Conservation (phyloP, 2,113 vertebrate genomes). For the Potamarius usumacintae region DNA sequence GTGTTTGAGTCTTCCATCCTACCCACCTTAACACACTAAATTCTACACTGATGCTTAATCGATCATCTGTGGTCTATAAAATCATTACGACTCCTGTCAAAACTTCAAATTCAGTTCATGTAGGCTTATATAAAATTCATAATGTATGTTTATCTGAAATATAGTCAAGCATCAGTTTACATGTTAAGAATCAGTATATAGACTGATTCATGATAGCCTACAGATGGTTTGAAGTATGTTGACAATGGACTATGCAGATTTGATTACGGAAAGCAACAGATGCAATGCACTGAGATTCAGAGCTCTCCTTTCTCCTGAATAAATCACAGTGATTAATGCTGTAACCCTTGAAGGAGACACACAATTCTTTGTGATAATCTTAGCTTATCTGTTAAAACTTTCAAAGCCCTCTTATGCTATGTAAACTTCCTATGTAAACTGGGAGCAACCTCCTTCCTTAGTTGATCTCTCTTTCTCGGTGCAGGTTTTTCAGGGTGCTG, state of each 20-base stretch:
- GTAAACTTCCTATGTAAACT: no score
- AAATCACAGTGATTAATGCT: no score
- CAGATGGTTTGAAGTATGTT: not conserved
- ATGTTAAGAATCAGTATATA: not conserved
- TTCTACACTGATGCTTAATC: not conserved
- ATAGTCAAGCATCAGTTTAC: not conserved
- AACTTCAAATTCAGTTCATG: not conserved
- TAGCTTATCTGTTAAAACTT: no score
- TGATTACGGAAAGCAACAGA: no score
- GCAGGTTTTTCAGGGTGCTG: no score
- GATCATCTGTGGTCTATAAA: not conserved
- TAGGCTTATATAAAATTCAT: not conserved
- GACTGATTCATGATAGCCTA: not conserved
- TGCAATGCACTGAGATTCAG: no score
- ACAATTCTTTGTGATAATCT: no score
- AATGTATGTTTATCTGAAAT: not conserved
- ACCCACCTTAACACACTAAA: not conserved
- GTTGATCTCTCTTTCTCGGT: no score
- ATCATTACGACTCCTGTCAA: not conserved
- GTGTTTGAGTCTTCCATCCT: not conserved
- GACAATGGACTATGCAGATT: not conserved
- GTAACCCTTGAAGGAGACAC: no score
- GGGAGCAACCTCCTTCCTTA: no score
- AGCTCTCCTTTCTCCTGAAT: no score
- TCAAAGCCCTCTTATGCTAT: no score